Evolutionary conservation across 1,140 invertebrate genomes (phyloP), one percentile per base, ranked within the genome.

Genomic region (Drosophila teissieri): DNA sequence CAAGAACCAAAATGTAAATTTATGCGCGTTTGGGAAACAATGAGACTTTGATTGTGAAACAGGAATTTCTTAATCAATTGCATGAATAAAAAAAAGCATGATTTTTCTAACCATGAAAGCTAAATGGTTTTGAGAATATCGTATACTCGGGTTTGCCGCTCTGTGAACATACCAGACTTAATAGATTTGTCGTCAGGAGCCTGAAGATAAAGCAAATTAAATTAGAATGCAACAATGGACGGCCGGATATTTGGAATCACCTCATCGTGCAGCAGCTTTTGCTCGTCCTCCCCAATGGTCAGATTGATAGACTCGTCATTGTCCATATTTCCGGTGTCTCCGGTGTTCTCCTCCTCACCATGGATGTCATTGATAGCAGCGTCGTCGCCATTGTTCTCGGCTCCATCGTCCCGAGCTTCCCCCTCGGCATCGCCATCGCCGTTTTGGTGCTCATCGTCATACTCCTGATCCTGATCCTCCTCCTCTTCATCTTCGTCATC

Each of bases 231-330:
- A 27, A 10, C 10, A 46, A 17, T 68, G 24, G 10, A 42, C 22
- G n/a, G 27, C 14, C 0, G 4, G 11, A 15, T 10, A 19, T 8
- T 42, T 42, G 6, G 1, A 34, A 49, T 74, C 78, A 91, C 86
- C 94, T 96, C 96, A 92, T 96, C 96, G 78, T 95, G 95, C 57
- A 96, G 94, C 44, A 96, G 93, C 93, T 95, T 95, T 85, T 95
- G 94, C 81, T 96, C 96, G 92, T 96, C 96, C 92, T 96, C 96
- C 42, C 95, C 96, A 86, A 96, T 95, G 63, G 96, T 96, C 60
- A 97, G 93, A 92, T 96, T 96, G 45, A 96, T 96, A 17, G 96
- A 96, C 92, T 96, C 96, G 86, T 96, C 96, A 62, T 95, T 95
- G 61, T 91, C 91, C 65, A 88, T 86, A 39, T 77, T 78, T 12